Evolutionary conservation across 2,113 vertebrate species (phyloP).

Genomic region (Gallinago media): DNA sequence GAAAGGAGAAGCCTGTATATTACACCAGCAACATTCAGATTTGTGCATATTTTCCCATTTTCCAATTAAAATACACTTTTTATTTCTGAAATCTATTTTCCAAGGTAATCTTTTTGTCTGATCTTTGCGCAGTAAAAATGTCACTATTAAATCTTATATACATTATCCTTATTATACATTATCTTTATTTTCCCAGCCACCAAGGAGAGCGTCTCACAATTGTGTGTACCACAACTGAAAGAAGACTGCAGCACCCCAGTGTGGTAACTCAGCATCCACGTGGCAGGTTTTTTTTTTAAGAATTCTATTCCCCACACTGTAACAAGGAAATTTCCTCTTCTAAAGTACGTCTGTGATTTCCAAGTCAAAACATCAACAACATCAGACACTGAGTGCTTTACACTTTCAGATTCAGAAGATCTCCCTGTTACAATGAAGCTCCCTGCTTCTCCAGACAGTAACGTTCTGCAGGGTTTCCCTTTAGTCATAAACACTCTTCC

Average conservation of each 20-base stretch:
- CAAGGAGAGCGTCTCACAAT: not conserved
- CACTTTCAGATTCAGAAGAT: not conserved
- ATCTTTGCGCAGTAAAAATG: not conserved
- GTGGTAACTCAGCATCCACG: conserved; percentile 13
- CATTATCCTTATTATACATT: not conserved
- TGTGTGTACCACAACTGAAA: not conserved
- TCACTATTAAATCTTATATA: not conserved
- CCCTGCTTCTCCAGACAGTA: not conserved
- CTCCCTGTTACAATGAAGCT: not conserved
- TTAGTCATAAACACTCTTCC: not conserved
- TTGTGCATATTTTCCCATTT: not conserved
- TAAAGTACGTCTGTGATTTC: not conserved
- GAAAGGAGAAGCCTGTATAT: not conserved
- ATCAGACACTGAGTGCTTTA: not conserved
- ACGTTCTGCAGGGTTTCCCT: not conserved
- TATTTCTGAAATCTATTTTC: not conserved
- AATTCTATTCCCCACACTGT: not conserved
- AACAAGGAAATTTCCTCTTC: not conserved
- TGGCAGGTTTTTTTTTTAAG: not conserved
- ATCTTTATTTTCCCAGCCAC: not conserved
- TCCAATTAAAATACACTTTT: not conserved
- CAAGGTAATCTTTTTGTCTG: not conserved
- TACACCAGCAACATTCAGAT: not conserved
- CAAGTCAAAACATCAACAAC: not conserved
- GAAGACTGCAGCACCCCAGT: conserved; percentile 65